Evolutionary conservation across 2,797 vertebrate species (phyloP), one percentile per base, ranked within the genome.

Genomic region (Phalanger gymnotis): DNA sequence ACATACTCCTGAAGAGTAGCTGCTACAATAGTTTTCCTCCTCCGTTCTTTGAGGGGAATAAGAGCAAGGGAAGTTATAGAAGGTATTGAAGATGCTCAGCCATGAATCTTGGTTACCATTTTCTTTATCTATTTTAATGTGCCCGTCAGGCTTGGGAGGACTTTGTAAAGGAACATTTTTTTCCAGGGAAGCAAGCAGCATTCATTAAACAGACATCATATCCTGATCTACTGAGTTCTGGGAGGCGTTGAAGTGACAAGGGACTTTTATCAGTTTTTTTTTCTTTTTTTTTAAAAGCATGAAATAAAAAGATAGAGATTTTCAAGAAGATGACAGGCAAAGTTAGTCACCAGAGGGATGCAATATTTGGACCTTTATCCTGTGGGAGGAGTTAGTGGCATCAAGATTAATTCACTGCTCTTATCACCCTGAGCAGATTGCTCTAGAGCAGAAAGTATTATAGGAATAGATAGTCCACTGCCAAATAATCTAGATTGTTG

Each of bases 1-100:
- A 53, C 31, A 25, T 54, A 30, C 12, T 10, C 2, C 10, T 54
- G 4, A 7, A 31, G 90, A 5, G 16, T 11, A 53, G n/a, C n/a
- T 31, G 22, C 53, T 55, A 47, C 22, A 81, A 47, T 81, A 27
- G 6, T 61, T 94, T 90, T 53, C 57, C 93, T 57, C 90, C 14
- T 87, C 40, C 73, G 28, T 87, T 87, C 40, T 87, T 87, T 87
- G 73, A 52, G 47, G 47, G 19, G 19, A 53, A 13, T 19, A 6
- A 4, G 5, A 53, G 10, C 55, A 27, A 27, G 2, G n/a, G 90
- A 22, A 30, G 34, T 57, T 58, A 14, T 2, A 0, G 0, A 90
- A 89, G 53, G 3, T 47, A 5, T 2, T 47, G 61, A 54, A n/a
- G 27, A 3, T 19, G 16, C 27, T 87, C 30, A 10, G 25, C 53